phyloP scores from a whole-genome alignment of 2,797 vertebrate species.

The Karalla daura region DNA sequence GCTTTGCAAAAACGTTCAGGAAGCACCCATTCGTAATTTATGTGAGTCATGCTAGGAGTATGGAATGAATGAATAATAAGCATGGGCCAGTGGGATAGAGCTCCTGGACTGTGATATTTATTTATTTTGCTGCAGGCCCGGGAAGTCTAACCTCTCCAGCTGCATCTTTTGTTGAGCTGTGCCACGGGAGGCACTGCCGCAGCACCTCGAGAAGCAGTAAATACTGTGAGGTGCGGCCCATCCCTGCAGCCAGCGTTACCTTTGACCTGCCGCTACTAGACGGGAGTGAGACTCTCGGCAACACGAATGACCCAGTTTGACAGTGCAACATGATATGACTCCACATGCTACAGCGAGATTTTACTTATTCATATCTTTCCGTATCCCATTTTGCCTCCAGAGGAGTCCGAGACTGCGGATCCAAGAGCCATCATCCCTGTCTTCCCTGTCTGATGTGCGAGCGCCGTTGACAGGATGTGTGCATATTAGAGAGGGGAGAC shows the following conservation, averaged over 20 bases:
- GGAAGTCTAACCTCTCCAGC: constrained; percentile 15
- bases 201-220: not conserved
- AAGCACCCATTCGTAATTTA: constrained; percentile 25
- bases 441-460: too few relatives aligned
- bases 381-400: not conserved
- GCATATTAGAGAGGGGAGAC: too few relatives aligned
- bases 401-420: too few relatives aligned
- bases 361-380: not conserved
- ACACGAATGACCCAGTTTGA: constrained; percentile 13
- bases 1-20: constrained; percentile 12
- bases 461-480: too few relatives aligned
- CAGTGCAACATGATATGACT: not conserved
- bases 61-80: constrained; percentile 35
- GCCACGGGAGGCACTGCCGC: not conserved
- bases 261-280: not conserved
- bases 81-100: not conserved
- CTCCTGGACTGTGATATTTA: not conserved
- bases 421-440: too few relatives aligned
- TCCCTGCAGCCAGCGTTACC: not conserved
- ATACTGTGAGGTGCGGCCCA: not conserved
- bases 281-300: not conserved
- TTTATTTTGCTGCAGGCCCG: not conserved
- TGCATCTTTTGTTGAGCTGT: not conserved
- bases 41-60: constrained; percentile 23
- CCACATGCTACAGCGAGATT: not conserved